phyloP scores from a whole-genome alignment of 2,113 vertebrate species.

The Salvelinus alpinus region DNA sequence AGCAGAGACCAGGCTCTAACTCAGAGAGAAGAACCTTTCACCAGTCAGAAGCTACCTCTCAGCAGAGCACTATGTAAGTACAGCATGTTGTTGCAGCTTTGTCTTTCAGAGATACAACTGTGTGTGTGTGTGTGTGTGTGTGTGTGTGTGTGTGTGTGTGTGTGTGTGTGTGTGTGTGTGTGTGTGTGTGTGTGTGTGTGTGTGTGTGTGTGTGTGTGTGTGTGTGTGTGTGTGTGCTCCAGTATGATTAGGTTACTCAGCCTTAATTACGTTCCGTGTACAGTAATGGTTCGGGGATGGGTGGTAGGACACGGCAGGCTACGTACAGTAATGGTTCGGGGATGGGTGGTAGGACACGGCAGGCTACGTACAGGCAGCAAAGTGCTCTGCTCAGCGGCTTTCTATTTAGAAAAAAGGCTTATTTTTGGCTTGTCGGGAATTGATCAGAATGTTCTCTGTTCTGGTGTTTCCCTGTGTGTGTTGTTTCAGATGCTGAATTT shows the following conservation, averaged over 20 bases:
- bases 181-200: too few species aligned
- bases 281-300: constrained; percentile 41
- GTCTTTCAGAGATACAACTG: background rate
- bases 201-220: too few species aligned
- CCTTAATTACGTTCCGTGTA: constrained; percentile 63
- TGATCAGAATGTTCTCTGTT: background rate
- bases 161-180: too few species aligned
- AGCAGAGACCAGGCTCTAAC: background rate
- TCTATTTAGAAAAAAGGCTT: background rate
- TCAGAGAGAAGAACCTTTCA: background rate
- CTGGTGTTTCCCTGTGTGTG: background rate
- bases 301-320: background rate
- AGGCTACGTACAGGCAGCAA: constrained; percentile 17
- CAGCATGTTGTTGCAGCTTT: constrained; percentile 8
- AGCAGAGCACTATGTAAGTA: constrained; percentile 59
- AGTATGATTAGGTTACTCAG: constrained; percentile 65
- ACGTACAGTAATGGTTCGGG: too few species aligned
- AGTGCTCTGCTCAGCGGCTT: background rate
- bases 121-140: constrained; percentile 3
- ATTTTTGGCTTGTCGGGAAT: background rate
- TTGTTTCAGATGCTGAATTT: background rate
- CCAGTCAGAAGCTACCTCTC: background rate
- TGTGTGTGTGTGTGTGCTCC: background rate
- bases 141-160: too few species aligned
- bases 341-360: too few species aligned